Conservation (phyloP, 2,797 vertebrate species). For the Catamblyrhynchus diadema region DNA sequence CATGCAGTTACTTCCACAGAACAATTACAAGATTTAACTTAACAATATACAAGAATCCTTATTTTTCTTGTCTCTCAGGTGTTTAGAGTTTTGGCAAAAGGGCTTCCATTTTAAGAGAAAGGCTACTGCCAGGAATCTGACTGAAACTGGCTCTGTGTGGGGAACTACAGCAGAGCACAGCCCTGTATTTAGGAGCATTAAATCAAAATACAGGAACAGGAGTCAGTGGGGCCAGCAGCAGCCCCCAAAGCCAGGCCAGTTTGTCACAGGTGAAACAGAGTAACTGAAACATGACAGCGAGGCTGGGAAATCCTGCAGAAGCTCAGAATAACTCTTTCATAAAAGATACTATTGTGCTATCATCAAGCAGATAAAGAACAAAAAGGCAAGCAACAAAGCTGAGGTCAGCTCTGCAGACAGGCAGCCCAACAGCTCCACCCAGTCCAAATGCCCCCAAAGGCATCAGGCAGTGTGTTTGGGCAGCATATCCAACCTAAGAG, state of each 20-base stretch:
- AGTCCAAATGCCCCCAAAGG: rapidly evolving
- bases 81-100: neutral
- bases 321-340: neutral
- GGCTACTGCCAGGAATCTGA: neutral
- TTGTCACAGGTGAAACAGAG: neutral
- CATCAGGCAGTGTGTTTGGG: rapidly evolving
- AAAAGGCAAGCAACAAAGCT: neutral
- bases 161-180: neutral
- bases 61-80: neutral
- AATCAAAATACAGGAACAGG: neutral
- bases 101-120: neutral
- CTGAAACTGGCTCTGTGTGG: neutral
- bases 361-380: neutral
- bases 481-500: neutral
- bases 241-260: neutral
- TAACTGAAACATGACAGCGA: neutral
- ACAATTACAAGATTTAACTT: neutral
- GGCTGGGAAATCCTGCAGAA: neutral
- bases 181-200: neutral
- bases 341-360: neutral
- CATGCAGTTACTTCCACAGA: neutral
- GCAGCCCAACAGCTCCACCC: neutral
- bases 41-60: neutral
- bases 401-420: neutral
- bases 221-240: neutral